Evolutionary conservation across 37 sponge, comb jelly and placozoan species (phyloP), one percentile per base, ranked within the genome.

Genomic region (Eunapius fragilis): DNA sequence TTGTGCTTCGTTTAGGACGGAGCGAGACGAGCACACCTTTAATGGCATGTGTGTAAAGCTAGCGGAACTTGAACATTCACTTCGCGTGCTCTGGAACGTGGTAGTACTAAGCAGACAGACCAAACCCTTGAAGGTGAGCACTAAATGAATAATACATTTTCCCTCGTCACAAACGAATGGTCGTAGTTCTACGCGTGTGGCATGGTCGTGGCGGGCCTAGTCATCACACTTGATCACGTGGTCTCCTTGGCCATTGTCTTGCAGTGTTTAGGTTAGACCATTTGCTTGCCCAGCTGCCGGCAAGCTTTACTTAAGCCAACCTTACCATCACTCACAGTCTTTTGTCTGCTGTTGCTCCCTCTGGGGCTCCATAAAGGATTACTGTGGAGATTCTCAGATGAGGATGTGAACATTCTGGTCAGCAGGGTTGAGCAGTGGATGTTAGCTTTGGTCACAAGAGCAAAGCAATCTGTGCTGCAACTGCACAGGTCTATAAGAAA

Each of bases 171-270:
- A n/a, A n/a, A n/a, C n/a, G n/a, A n/a, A n/a, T n/a, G n/a, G n/a
- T 32, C 71, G 41, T 41, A 85, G 86, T 85, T 85, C 78, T 85
- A 85, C 34, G 28, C 67, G 32, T 34, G 37, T 77, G 37, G 86
- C 24, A 35, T 85, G 48, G 50, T 41, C 0, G 49, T 78, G 14
- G 78, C 78, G 25, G 25, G 77, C 47, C 7, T 78, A 0, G 69
- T 83, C 31, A 17, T 35, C 14, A 37, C 69, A 23, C 38, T 82
- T 12, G 84, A 84, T 36, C 33, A 69, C 48, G 76, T 78, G 89
- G 38, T 88, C 24, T 83, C 82, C 4, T 48, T 78, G 33, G 78
- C 75, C 24, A 70, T 82, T 2, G 67, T 78, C 23, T 37, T 85
- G 47, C 86, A 78, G 50, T 33, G 68, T 12, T 3, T 71, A 70